A percentile compares a stretch with the other conserved stretches of the same genome.
These are phyloP conservation scores for Scaptomyza caliginosa DNA, from an alignment of 2,888 invertebrate genomes.

Conservation along the genomic window DNA sequence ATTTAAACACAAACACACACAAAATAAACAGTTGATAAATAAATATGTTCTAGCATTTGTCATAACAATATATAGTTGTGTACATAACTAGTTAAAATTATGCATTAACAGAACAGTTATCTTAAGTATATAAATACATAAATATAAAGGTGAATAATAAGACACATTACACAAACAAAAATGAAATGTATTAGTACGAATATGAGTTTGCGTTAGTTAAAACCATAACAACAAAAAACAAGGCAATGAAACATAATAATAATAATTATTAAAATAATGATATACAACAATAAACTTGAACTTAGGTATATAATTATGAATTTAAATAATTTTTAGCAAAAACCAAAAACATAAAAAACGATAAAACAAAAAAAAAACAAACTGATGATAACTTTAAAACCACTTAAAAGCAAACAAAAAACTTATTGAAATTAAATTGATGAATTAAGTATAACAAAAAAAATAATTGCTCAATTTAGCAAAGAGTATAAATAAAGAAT, in stretches of 20 bases:
- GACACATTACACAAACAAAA: conserved; percentile 37
- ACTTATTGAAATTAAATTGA: conserved; percentile 72
- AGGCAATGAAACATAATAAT: conserved; percentile 46
- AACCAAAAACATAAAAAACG: conserved; percentile 45
- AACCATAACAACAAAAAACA: conserved; percentile 5
- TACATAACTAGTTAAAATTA: conserved; percentile 74
- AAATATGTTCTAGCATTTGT: conserved; percentile 68
- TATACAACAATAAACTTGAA: conserved; percentile 76
- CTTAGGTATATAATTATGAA: conserved; percentile 78
- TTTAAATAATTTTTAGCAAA: conserved; percentile 80
- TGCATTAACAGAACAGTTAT: conserved; percentile 61
- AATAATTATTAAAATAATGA: conserved; percentile 59
- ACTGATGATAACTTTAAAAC: conserved; percentile 52
- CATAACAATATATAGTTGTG: conserved; percentile 80
- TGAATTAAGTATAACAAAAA: conserved; percentile 62
- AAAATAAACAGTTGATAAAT: conserved; percentile 26
- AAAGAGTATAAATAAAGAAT: conserved; percentile 82
- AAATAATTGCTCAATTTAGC: conserved; percentile 84
- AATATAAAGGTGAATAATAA: conserved; percentile 66
- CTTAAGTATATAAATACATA: conserved; percentile 57
- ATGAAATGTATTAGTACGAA: conserved; percentile 50
- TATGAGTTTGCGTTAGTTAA: conserved; percentile 51
- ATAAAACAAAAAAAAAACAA: neutral
- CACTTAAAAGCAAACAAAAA: conserved; percentile 60
- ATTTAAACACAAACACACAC: conserved; percentile 26